Percentiles rank a stretch among this genome's conserved stretches.
Conservation (phyloP, 2,113 vertebrate species). For the Rhynchomys soricoides region DNA sequence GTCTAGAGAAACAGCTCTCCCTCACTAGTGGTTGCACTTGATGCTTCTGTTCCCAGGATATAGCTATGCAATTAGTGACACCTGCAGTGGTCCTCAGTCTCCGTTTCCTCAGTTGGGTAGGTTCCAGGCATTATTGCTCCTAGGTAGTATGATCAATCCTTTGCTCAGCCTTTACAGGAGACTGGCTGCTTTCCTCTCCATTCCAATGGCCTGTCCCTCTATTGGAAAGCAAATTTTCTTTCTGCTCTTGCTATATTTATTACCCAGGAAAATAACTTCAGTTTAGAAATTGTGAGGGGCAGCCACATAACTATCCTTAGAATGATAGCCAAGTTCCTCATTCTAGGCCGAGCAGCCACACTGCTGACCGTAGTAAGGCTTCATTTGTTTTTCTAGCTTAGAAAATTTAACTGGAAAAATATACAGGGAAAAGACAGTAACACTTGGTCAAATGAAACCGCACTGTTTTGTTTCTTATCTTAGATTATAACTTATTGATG, state of each 20-base stretch:
- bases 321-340: neutral
- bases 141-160: neutral
- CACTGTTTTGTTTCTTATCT: slow-evolving; percentile 20
- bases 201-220: neutral
- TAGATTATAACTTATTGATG: slow-evolving; percentile 52
- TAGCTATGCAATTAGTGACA: neutral
- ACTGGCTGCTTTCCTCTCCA: neutral
- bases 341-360: neutral
- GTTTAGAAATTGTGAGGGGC: neutral
- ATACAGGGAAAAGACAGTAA: neutral
- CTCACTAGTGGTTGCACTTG: neutral
- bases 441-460: neutral
- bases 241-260: neutral
- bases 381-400: neutral
- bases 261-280: neutral
- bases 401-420: neutral
- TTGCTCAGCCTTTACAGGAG: neutral
- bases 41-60: neutral
- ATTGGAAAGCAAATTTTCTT: neutral
- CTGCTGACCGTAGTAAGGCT: neutral
- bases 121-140: neutral
- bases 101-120: neutral
- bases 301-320: neutral
- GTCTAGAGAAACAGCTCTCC: neutral
- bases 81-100: too few relatives aligned